Evolutionary conservation across 2,797 vertebrate genomes (phyloP), one percentile per base, ranked within the genome.

Genomic region (Acipenser ruthenus): DNA sequence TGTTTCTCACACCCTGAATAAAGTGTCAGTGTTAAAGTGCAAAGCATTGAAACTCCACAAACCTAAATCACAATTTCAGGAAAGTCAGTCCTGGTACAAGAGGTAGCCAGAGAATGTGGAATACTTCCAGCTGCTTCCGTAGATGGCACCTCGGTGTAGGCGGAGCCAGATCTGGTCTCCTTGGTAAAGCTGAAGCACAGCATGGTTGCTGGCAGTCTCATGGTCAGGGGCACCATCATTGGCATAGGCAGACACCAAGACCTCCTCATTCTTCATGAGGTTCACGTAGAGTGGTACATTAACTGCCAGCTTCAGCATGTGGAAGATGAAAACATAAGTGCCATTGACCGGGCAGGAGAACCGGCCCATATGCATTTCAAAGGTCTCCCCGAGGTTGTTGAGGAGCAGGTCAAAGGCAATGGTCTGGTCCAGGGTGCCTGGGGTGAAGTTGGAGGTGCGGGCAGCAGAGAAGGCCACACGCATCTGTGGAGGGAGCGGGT

Each of bases 91-190:
- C 82, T 95, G 95, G 84, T 99, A 99, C 66, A 99, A 91, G 70
- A 99, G 86, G 77, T 98, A 98, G 74, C 97, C 97, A 3, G 97
- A 99, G 74, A 99, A 99, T 8, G 96, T 99, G 77, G 96, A 99
- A 53, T 99, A 99, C 81, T 98, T 99, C 97, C 96, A 99, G 64
- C 93, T 96, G 79, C 97, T 99, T 70, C 97, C 96, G 68, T 99
- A 99, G 79, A 99, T 95, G 58, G 97, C 94, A 0, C 97, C 95
- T 2, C 96, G 90, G 77, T 99, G 97, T 73, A 99, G 82, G 47
- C 95, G 87, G 3, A 99, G 79, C 97, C 96, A 99, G 74, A 99
- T 92, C 78, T 97, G 95, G 75, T 99, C 97, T 9, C 95, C 96
- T 59, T 94, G 93, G 70, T 91, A 93, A 1, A 99, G 93, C 68